Percentiles rank a stretch among this genome's conserved stretches.
Conservation (phyloP, 2,113 vertebrate species). For the Verasper variegatus region DNA sequence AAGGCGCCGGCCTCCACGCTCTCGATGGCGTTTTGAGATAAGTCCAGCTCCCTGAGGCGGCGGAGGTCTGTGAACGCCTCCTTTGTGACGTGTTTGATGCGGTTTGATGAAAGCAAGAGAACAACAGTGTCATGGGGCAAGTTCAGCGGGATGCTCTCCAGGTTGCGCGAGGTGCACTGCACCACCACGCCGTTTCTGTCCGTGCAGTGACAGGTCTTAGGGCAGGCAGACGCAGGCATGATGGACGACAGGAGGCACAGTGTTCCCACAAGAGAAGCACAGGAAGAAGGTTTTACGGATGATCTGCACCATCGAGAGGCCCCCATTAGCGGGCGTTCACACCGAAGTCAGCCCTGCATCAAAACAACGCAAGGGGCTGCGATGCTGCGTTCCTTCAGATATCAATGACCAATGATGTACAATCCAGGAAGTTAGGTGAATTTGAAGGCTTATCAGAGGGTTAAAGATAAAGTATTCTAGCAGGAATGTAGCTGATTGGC, state of each 20-base stretch:
- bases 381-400: too few species aligned
- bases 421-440: too few species aligned
- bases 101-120: conserved; percentile 88
- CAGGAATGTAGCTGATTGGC: not conserved
- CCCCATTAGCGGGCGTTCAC: conserved; percentile 54
- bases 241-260: conserved; percentile 39
- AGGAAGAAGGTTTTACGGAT: conserved; percentile 10
- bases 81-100: conserved; percentile 84
- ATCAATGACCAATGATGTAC: too few species aligned
- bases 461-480: not conserved
- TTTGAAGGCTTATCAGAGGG: too few species aligned
- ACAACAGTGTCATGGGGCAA: conserved; percentile 84
- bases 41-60: conserved; percentile 86
- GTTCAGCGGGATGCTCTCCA: conserved; percentile 85
- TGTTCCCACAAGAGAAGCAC: conserved; percentile 1
- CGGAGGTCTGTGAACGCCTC: conserved; percentile 86
- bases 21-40: conserved; percentile 88
- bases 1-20: conserved; percentile 85
- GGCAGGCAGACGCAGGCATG: conserved; percentile 73
- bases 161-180: conserved; percentile 84
- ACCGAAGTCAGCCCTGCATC: not conserved
- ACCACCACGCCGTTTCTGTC: conserved; percentile 83
- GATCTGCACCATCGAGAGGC: conserved; percentile 36
- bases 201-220: conserved; percentile 85
- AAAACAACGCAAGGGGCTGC: not conserved